Evolutionary conservation across 2,113 vertebrate genomes (phyloP), one percentile per base, ranked within the genome.

Genomic region (Donacobius atricapilla): DNA sequence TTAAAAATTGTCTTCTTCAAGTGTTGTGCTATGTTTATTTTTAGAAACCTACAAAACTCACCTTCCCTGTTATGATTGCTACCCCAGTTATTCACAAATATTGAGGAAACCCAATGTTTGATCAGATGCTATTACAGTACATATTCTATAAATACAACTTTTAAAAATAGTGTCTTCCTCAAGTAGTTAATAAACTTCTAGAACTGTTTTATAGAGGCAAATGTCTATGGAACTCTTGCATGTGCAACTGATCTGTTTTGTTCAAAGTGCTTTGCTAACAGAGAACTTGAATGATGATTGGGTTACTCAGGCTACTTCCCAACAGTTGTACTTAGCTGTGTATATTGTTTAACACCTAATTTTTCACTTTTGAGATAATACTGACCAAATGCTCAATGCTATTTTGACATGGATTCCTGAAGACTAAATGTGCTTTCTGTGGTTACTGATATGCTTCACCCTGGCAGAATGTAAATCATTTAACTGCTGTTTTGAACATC

Each of bases 311-410:
- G 84, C 70, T 83, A 42, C 83, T 70, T 88, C 63, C 37, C 54
- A 88, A 81, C 64, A 90, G 63, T 9, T 84, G 53, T 70, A 63
- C 33, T 75, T 90, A 39, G 10, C 57, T 73, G 51, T 72, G 60
- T 58, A 33, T 66, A 71, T 18, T 51, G 35, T 47, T 83, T 45
- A 97, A 57, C 71, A 93, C 20, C 63, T 96, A 93, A 78, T 86
- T 94, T 90, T 92, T 97, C 91, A 93, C 51, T 93, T 96, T 82
- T 75, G 51, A 87, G 87, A 94, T 96, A 95, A 93, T 83, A n/a
- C 42, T 80, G 70, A 78, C 81, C 42, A 78, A 93, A 75, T 76
- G 72, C 53, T 83, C 77, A 89, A 2, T 86, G 64, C 13, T 72
- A 30, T 88, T 95, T 88, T 96, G 87, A 94, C 71, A 90, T 30